Conservation (phyloP, 1,140 invertebrate species). For the Diploscapter pachys region DNA sequence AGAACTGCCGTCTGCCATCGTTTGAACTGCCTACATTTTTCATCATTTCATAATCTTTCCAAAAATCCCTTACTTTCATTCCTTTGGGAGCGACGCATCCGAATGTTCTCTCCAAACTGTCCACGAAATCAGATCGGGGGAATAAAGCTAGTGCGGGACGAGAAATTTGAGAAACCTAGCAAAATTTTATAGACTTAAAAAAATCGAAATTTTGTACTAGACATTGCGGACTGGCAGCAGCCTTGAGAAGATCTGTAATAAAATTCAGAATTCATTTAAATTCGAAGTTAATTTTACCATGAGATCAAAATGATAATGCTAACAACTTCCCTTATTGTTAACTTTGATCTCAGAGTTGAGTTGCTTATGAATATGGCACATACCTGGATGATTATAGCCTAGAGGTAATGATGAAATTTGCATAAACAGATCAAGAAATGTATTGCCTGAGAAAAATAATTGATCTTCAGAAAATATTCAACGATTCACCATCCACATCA, state of each 20-base stretch:
- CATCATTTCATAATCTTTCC: too few species aligned
- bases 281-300: too few species aligned
- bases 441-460: slow-evolving; percentile 60
- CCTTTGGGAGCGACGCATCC: slow-evolving; percentile 50
- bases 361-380: too few species aligned
- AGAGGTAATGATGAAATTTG: slow-evolving; percentile 95
- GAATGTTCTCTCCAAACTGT: slow-evolving; percentile 41
- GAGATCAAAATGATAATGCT: too few species aligned
- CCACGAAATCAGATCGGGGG: slow-evolving; percentile 50
- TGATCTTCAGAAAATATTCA: background rate
- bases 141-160: slow-evolving; percentile 54
- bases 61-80: slow-evolving; percentile 5
- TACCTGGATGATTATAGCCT: slow-evolving; percentile 86
- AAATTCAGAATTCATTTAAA: too few species aligned
- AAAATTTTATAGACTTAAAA: too few species aligned
- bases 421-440: slow-evolving; percentile 83
- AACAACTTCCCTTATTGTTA: too few species aligned
- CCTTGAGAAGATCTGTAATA: slow-evolving; percentile 68
- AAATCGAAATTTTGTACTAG: slow-evolving; percentile 52
- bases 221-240: slow-evolving; percentile 73
- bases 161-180: slow-evolving; percentile 46
- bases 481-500: slow-evolving; percentile 76
- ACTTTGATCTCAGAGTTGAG: too few species aligned
- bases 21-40: slow-evolving; percentile 43
- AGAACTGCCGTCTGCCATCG: slow-evolving; percentile 53